Conservation (phyloP, 2,888 invertebrate genomes). For the Nymphalis c-album region DNA sequence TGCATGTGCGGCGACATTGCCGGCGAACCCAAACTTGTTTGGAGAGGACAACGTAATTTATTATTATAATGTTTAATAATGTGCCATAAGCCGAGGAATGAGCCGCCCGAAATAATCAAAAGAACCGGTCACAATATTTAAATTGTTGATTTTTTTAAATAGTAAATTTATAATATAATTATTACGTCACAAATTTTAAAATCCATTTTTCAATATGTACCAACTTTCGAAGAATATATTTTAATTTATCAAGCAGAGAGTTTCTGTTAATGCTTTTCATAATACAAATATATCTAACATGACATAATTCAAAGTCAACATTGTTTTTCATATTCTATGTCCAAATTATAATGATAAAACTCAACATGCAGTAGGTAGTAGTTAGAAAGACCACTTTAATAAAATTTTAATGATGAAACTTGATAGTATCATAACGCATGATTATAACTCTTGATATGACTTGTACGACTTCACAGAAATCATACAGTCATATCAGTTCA, state of each 20-base stretch:
- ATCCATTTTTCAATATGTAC: not conserved
- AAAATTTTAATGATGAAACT: slow-evolving; percentile 47
- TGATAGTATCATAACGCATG: slow-evolving; percentile 41
- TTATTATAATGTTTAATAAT: slow-evolving; percentile 58
- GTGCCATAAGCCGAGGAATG: slow-evolving; percentile 42
- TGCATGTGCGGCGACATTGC: slow-evolving; percentile 52
- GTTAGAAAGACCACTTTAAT: slow-evolving; percentile 22
- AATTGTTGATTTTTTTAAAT: slow-evolving; percentile 2
- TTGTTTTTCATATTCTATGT: too few species aligned
- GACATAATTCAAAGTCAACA: too few species aligned
- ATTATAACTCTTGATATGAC: slow-evolving; percentile 23
- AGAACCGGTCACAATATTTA: slow-evolving; percentile 32
- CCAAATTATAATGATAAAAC: not conserved
- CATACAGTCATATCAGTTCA: slow-evolving; percentile 26
- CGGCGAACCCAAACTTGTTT: slow-evolving; percentile 58
- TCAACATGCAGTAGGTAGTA: not conserved
- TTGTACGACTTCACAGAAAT: slow-evolving; percentile 35
- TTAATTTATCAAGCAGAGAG: not conserved
- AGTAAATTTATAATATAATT: slow-evolving; percentile 3
- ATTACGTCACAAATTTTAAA: slow-evolving; percentile 4
- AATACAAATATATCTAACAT: not conserved
- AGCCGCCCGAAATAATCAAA: slow-evolving; percentile 20
- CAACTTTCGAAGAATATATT: slow-evolving; percentile 5
- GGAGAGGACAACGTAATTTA: slow-evolving; percentile 61
- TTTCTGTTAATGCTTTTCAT: too few species aligned